phyloP scores from a whole-genome alignment of 2,888 invertebrate genomes.

The Dolichomitus sp. region DNA sequence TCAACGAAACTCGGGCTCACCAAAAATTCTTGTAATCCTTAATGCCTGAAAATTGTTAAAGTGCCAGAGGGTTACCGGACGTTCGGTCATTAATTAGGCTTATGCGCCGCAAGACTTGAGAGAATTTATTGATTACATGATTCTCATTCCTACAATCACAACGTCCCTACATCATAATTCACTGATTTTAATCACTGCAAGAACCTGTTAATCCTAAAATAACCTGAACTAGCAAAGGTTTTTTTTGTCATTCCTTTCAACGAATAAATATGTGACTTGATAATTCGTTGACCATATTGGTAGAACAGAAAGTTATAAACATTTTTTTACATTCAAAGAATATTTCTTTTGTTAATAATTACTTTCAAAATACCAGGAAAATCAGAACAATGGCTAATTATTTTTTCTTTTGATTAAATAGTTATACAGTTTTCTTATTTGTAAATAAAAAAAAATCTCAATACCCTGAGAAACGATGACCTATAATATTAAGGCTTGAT shows the following conservation, averaged over 20 bases:
- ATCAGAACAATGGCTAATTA: too few species aligned
- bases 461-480: too few species aligned
- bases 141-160: constrained; percentile 18
- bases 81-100: constrained; percentile 54
- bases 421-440: too few species aligned
- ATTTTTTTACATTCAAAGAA: too few species aligned
- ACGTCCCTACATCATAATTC: constrained; percentile 18
- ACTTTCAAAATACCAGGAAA: too few species aligned
- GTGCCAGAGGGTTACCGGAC: background rate
- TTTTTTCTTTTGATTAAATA: too few species aligned
- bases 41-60: constrained; percentile 38
- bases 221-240: background rate
- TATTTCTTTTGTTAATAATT: too few species aligned
- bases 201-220: background rate
- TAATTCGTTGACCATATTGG: too few species aligned
- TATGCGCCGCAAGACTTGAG: constrained; percentile 6
- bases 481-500: too few species aligned
- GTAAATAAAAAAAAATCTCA: too few species aligned
- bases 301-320: too few species aligned
- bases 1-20: constrained; percentile 1
- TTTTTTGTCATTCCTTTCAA: background rate
- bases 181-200: constrained; percentile 18
- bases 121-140: constrained; percentile 32
- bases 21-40: constrained; percentile 48
- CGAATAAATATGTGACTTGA: too few species aligned